Conservation (phyloP, 2,888 invertebrate species). For the Myopa tessellatipennis region DNA sequence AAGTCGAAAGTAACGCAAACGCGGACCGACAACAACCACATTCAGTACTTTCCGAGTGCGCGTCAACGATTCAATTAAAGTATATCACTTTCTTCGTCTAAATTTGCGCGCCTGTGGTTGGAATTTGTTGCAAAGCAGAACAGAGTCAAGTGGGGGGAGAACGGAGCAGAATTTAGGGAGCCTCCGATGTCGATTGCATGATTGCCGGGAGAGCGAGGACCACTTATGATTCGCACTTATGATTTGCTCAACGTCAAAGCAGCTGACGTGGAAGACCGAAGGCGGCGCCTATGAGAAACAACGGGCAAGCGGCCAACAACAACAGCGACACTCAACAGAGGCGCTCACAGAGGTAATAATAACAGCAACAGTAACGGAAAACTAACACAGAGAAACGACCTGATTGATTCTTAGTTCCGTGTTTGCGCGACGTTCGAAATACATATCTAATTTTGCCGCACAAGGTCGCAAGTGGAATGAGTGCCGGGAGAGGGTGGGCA, state of each 20-base stretch:
- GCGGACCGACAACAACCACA: not conserved
- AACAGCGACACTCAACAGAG: conserved; percentile 4
- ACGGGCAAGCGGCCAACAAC: conserved; percentile 16
- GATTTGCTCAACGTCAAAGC: conserved; percentile 20
- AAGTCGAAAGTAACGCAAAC: not conserved
- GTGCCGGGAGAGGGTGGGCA: too few relatives aligned
- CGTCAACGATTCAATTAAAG: conserved; percentile 1
- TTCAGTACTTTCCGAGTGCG: not conserved
- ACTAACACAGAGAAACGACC: not conserved
- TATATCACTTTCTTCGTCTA: too few relatives aligned
- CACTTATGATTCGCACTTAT: conserved; percentile 3
- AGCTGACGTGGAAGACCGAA: not conserved
- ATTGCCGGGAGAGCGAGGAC: not conserved
- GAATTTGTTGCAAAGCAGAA: not conserved
- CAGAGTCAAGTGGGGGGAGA: not conserved
- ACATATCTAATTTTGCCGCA: not conserved
- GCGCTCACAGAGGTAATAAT: not conserved
- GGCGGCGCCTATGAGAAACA: not conserved
- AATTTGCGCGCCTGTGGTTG: too few relatives aligned
- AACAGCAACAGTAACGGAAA: not conserved
- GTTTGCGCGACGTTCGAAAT: not conserved
- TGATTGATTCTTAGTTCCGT: conserved; percentile 15
- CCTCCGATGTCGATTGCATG: not conserved
- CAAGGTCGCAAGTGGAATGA: not conserved
- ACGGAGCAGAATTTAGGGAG: not conserved